Conservation (phyloP, 1,140 invertebrate genomes). For the Drosophila repletoides region DNA sequence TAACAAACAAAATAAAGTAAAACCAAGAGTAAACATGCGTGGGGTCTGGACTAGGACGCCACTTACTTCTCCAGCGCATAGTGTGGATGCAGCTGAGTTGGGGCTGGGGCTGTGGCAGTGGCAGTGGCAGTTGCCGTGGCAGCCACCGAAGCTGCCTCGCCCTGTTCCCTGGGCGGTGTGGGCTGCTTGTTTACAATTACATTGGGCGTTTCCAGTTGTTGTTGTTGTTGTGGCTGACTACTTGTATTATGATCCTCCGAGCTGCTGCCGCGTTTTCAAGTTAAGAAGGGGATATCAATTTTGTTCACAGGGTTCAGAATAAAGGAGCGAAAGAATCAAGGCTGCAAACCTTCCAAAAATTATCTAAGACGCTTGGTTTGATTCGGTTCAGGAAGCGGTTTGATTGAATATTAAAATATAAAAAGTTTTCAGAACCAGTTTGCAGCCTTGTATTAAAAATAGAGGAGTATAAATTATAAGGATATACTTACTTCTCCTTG, state of each 20-base stretch:
- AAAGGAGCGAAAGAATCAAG: too few relatives aligned
- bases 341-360: too few relatives aligned
- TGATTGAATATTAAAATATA: too few relatives aligned
- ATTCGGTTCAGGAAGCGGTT: too few relatives aligned
- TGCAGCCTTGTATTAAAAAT: too few relatives aligned
- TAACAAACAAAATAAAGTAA: constrained; percentile 17
- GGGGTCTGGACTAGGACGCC: constrained; percentile 22
- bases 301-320: constrained; percentile 24
- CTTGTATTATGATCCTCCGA: constrained; percentile 36
- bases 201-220: constrained; percentile 53
- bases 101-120: constrained; percentile 17
- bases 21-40: constrained; percentile 44
- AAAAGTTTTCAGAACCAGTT: too few relatives aligned
- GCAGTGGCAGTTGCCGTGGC: not conserved
- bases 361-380: too few relatives aligned
- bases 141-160: constrained; percentile 11
- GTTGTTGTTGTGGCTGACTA: too few relatives aligned
- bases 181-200: constrained; percentile 78
- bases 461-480: too few relatives aligned
- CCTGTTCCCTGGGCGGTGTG: constrained; percentile 60
- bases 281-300: not conserved
- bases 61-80: constrained; percentile 76
- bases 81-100: constrained; percentile 59
- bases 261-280: constrained; percentile 44
- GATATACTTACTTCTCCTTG: constrained; percentile 73